Evolutionary conservation across 2,797 vertebrate genomes (phyloP).

Genomic region (Paratrypauchen microcephalus): DNA sequence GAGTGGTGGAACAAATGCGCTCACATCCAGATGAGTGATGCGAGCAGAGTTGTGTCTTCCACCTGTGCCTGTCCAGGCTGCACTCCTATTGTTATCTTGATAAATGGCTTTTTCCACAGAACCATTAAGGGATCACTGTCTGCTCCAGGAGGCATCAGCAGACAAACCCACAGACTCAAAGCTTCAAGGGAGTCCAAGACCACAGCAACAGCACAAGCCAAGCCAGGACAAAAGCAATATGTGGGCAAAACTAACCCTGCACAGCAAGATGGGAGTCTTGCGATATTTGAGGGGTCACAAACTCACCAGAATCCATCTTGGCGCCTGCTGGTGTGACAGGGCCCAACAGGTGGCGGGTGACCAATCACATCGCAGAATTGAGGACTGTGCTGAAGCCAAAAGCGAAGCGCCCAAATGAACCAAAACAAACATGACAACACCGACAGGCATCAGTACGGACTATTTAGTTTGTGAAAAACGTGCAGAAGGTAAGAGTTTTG

Average conservation of each 20-base stretch:
- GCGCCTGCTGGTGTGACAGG: no score
- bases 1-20: constrained; percentile 11
- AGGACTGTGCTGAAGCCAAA: no score
- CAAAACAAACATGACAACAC: no score
- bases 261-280: no score
- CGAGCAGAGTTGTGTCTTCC: constrained; percentile 6
- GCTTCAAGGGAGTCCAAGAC: constrained; percentile 26
- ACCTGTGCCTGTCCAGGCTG: constrained; percentile 4
- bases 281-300: no score
- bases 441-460: no score
- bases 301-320: no score
- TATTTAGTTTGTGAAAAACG: no score
- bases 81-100: constrained; percentile 17
- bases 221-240: constrained; percentile 8
- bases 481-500: no score
- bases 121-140: constrained; percentile 21
- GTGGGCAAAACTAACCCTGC: neutral
- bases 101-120: constrained; percentile 17
- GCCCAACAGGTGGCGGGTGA: no score
- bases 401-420: no score
- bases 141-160: constrained; percentile 16
- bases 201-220: constrained; percentile 6
- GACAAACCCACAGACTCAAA: constrained; percentile 20
- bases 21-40: constrained; percentile 7
- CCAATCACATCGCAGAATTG: no score